Conservation (phyloP, 2,888 invertebrate genomes). For the Lordiphosa andalusiaca region DNA sequence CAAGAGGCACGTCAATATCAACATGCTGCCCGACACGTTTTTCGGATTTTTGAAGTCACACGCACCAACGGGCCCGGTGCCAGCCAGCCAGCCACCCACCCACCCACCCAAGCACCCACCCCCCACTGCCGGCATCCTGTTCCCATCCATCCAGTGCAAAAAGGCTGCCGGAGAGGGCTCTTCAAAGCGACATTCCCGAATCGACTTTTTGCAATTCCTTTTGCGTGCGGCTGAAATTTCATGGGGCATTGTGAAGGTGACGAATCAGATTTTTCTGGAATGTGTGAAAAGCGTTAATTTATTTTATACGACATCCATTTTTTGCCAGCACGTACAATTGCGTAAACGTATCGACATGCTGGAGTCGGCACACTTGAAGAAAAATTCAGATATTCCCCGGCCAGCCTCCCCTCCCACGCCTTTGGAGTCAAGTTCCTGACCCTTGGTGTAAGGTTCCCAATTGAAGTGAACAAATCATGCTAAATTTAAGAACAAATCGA, state of each 20-base stretch:
- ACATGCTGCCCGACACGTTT: slow-evolving; percentile 77
- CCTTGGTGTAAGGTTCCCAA: too few relatives aligned
- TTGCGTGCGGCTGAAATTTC: slow-evolving; percentile 53
- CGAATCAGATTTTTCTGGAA: slow-evolving; percentile 65
- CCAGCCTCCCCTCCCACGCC: too few relatives aligned
- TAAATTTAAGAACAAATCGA: too few relatives aligned
- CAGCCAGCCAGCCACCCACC: slow-evolving; percentile 14
- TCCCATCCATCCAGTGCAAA: slow-evolving; percentile 15
- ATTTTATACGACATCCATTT: slow-evolving; percentile 20
- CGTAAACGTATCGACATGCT: slow-evolving; percentile 1
- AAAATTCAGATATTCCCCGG: background rate
- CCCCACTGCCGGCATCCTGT: slow-evolving; percentile 28
- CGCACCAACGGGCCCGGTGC: slow-evolving; percentile 50
- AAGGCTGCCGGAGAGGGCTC: slow-evolving; percentile 19
- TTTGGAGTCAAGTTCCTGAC: too few relatives aligned
- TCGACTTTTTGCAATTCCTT: slow-evolving; percentile 43
- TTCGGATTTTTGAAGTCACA: slow-evolving; percentile 74
- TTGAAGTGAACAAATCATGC: too few relatives aligned
- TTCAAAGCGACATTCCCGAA: slow-evolving; percentile 52
- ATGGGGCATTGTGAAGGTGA: slow-evolving; percentile 58
- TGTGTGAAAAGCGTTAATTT: slow-evolving; percentile 64
- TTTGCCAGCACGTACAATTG: background rate
- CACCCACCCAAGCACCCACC: background rate
- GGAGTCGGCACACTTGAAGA: background rate
- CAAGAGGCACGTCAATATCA: slow-evolving; percentile 52